A percentile compares a stretch with the other conserved stretches of the same genome.
phyloP scores from a whole-genome alignment of 2,113 vertebrate genomes.

The Hippocampus mohnikei region DNA sequence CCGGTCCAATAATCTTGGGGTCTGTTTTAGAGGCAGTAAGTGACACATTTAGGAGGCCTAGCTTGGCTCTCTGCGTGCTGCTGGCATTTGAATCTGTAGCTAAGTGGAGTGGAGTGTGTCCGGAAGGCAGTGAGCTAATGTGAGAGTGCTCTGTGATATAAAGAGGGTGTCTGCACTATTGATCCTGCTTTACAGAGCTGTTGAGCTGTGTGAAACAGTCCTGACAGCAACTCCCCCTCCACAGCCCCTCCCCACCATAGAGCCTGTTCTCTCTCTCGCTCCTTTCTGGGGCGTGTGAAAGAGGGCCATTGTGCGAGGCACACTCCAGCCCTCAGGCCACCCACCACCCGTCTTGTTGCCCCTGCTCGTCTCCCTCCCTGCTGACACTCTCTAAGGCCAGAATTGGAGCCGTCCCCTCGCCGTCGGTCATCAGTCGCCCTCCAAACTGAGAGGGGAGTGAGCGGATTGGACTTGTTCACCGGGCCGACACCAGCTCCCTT shows the following conservation, averaged over 20 bases:
- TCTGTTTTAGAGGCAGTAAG: conserved; percentile 24
- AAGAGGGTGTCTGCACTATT: conserved; percentile 53
- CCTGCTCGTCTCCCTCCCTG: conserved; percentile 34
- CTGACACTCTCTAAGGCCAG: conserved; percentile 67
- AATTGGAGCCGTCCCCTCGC: conserved; percentile 78
- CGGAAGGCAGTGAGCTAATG: conserved; percentile 60
- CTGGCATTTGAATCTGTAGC: conserved; percentile 35
- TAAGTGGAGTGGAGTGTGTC: conserved; percentile 58
- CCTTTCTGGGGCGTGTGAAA: conserved; percentile 75
- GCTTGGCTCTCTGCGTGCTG: conserved; percentile 17
- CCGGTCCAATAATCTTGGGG: conserved; percentile 24
- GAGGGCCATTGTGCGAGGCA: conserved; percentile 82
- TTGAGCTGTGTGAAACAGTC: conserved; percentile 58
- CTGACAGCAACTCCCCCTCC: conserved; percentile 53
- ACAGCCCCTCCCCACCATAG: conserved; percentile 47
- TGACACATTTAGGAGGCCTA: conserved; percentile 33
- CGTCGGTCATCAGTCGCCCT: conserved; percentile 74
- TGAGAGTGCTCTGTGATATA: conserved; percentile 47
- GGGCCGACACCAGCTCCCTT: conserved; percentile 61
- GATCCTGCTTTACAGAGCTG: conserved; percentile 70
- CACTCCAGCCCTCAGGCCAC: conserved; percentile 80
- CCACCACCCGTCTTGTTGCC: conserved; percentile 66
- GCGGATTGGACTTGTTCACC: conserved; percentile 72
- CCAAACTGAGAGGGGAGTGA: conserved; percentile 78
- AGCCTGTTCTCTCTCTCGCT: conserved; percentile 45